phyloP scores from a whole-genome alignment of 2,888 invertebrate genomes.

The Chouioia cunea region DNA sequence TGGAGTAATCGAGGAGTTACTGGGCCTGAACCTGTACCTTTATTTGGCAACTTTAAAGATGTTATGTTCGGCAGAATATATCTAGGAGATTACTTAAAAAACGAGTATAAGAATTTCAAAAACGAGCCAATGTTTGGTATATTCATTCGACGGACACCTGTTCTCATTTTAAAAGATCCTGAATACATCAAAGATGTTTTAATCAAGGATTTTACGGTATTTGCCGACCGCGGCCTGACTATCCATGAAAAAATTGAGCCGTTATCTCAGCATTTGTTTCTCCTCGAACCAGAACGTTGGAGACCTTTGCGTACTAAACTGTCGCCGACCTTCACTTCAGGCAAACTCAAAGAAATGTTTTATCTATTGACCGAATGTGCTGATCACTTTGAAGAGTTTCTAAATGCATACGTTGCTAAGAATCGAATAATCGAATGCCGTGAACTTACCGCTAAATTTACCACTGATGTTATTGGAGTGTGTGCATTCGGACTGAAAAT shows the following conservation, averaged over 20 bases:
- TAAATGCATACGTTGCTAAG: slow-evolving; percentile 55
- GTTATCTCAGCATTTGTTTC: slow-evolving; percentile 67
- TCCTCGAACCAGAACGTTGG: slow-evolving; percentile 69
- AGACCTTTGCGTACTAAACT: slow-evolving; percentile 69
- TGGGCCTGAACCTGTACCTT: slow-evolving; percentile 61
- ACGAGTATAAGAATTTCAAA: slow-evolving; percentile 43
- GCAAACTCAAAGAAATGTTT: slow-evolving; percentile 70
- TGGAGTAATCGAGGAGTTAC: slow-evolving; percentile 66
- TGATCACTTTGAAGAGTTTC: slow-evolving; percentile 64
- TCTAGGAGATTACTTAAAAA: neutral
- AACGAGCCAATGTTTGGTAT: slow-evolving; percentile 62
- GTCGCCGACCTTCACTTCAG: slow-evolving; percentile 70
- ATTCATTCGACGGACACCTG: slow-evolving; percentile 61
- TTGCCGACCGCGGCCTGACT: slow-evolving; percentile 59
- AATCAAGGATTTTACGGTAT: slow-evolving; percentile 66
- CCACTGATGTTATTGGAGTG: slow-evolving; percentile 67
- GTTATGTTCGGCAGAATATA: slow-evolving; percentile 35
- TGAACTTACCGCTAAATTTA: slow-evolving; percentile 63
- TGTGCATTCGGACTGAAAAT: slow-evolving; percentile 67
- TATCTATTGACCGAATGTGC: slow-evolving; percentile 69
- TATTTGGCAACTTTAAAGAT: slow-evolving; percentile 64
- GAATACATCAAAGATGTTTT: slow-evolving; percentile 64
- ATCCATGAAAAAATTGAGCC: slow-evolving; percentile 67
- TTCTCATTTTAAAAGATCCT: slow-evolving; percentile 64
- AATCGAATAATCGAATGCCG: slow-evolving; percentile 52